Evolutionary conservation across 2,888 invertebrate genomes (phyloP), one percentile per base, ranked within the genome.

Genomic region (Marronus borbonicus): DNA sequence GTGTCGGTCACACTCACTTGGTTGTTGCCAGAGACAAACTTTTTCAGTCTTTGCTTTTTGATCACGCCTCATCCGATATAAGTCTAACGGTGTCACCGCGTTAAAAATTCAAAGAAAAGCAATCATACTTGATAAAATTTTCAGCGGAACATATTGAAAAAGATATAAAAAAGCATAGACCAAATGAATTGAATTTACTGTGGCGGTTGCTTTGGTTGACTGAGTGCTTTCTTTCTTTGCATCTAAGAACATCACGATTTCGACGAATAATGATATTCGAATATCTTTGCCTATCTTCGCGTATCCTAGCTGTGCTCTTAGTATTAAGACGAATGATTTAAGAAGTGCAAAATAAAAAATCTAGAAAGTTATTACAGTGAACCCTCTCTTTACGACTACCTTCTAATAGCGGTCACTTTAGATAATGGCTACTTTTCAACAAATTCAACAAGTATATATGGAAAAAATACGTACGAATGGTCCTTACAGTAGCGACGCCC

Each of bases 201-300:
- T 68, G 76, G 76, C 76, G 76, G 66, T 66, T 76, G 66, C 76
- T 76, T 76, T 76, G 66, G 55, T 76, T 68, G 55, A 76, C 24
- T 76, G 76, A 65, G 66, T 55, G 76, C 58, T 20, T 72, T 50
- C 76, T 66, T 76, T 68, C 68, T 65, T 65, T n/a, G 76, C 55
- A 52, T 55, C 52, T 31, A 50, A 76, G 66, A 76, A 76, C 39
- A 28, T 76, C 76, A 65, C 76, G 76, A 76, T 14, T 70, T 70
- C 70, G 31, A 31, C 52, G 70, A 70, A 70, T 70, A 58, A 70
- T 70, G 70, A 70, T 70, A 36, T 58, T 70, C 70, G 31, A 58
- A 70, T 58, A 58, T 55, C 70, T 70, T 55, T 36, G 55, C 36
- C 31, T 70, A 70, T 55, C 36, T 28, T 36, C 55, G 69, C 69